Percentiles rank a stretch among this genome's conserved stretches.
Evolutionary conservation across 92 coral and sea anemone species (phyloP).

Genomic region (Parazoanthus swiftii): DNA sequence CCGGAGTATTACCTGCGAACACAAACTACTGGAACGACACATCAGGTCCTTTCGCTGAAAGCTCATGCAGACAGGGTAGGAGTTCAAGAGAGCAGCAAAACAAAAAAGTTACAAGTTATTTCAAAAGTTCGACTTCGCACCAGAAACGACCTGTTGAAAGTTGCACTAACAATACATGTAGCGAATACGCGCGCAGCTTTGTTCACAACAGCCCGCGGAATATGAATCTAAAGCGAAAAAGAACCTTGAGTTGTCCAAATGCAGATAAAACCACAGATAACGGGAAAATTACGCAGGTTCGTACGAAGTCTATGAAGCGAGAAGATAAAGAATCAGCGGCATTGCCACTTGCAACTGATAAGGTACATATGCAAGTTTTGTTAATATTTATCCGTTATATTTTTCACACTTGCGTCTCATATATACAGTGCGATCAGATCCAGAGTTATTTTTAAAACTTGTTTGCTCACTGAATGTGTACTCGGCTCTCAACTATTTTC

Average conservation of each 20-base stretch:
- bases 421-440: too few species aligned
- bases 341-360: neutral
- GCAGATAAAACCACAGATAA: neutral
- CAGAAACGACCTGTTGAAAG: neutral
- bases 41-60: neutral
- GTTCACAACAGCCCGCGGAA: neutral
- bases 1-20: neutral
- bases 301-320: neutral
- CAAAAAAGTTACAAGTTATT: neutral
- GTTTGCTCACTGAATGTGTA: too few species aligned
- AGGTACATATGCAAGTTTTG: neutral
- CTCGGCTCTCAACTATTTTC: too few species aligned
- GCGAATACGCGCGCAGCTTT: neutral
- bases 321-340: neutral
- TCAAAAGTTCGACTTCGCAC: neutral
- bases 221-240: neutral
- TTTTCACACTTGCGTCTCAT: neutral
- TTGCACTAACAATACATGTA: neutral
- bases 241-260: neutral
- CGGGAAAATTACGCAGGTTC: neutral
- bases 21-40: neutral
- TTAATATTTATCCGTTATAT: too few species aligned
- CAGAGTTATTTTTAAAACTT: too few species aligned
- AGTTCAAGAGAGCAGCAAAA: neutral
- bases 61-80: neutral